These are phyloP conservation scores for Papilio elwesi DNA, from an alignment of 2,888 invertebrate species.

Conservation along the genomic window DNA sequence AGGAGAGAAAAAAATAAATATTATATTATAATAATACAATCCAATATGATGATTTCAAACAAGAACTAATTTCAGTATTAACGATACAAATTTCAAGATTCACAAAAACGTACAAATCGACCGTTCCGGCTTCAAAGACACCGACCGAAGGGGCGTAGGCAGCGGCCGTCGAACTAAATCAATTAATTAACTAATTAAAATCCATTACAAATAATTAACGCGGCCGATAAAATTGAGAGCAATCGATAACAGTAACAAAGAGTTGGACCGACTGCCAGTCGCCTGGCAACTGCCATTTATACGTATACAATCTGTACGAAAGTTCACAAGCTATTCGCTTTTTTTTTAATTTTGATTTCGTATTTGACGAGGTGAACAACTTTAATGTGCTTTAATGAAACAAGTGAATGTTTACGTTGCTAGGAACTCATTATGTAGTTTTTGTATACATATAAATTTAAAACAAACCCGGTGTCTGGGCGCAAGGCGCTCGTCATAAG, in stretches of 20 bases:
- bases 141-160: conserved; percentile 54
- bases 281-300: conserved; percentile 45
- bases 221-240: conserved; percentile 62
- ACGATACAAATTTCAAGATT: conserved; percentile 50
- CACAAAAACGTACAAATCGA: conserved; percentile 52
- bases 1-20: neutral
- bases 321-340: conserved; percentile 42
- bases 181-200: conserved; percentile 80
- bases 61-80: conserved; percentile 39
- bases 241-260: conserved; percentile 63
- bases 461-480: no score
- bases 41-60: neutral
- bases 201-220: conserved; percentile 71
- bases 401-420: conserved; percentile 24
- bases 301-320: conserved; percentile 35
- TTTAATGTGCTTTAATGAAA: conserved; percentile 8
- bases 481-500: no score
- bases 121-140: conserved; percentile 64
- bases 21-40: neutral
- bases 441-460: neutral
- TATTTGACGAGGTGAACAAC: conserved; percentile 36
- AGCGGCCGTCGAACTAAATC: conserved; percentile 65
- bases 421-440: conserved; percentile 17
- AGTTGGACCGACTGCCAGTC: conserved; percentile 46
- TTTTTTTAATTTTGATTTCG: conserved; percentile 27